Evolutionary conservation across 2,113 vertebrate genomes (phyloP), one percentile per base, ranked within the genome.

Genomic region (Nannospalax galili): DNA sequence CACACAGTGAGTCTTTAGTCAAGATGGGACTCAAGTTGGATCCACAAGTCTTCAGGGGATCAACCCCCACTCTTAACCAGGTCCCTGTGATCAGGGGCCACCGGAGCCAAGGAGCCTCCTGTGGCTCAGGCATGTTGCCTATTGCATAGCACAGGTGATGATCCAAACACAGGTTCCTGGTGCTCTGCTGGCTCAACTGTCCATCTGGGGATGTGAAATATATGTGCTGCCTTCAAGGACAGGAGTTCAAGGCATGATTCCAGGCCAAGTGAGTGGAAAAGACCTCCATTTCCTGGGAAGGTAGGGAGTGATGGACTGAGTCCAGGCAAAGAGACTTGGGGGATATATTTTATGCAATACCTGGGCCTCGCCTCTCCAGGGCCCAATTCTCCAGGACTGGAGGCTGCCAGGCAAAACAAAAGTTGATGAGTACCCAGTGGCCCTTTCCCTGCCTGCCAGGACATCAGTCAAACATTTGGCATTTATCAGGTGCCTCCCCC

Each of bases 391-490:
- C 79, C 72, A 89, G 75, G 90, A 79, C 84, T 70, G 56, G 52
- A 35, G 74, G 56, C 22, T 70, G 74, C 74, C 75, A 74, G 82
- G 78, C 37, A 0, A 82, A 77, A 73, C 7, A 24, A 19, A 89
- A 40, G 87, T 52, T 75, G 81, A 70, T 84, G 89, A 73, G 48
- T 45, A 19, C 74, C 75, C 52, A 80, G 52, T 72, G 92, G 92
- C 65, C 30, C 70, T 89, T 86, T 75, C n/a, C 52, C 74, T 84
- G 56, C 42, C 28, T 7, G 0, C 92, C 72, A 75, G 80, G 72
- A 92, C 65, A 70, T 89, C 84, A 84, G n/a, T 72, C 84, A 60
- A 74, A 88, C 90, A 72, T 24, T 78, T 32, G 65, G 77, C 62
- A 64, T 91, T 88, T 84, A 42, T 48, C 0, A 0, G 62, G 37